Evolutionary conservation across 35 echinoderm and acorn worm genomes (phyloP), one percentile per base, ranked within the genome.

Genomic region (Ophioderma brevispina): DNA sequence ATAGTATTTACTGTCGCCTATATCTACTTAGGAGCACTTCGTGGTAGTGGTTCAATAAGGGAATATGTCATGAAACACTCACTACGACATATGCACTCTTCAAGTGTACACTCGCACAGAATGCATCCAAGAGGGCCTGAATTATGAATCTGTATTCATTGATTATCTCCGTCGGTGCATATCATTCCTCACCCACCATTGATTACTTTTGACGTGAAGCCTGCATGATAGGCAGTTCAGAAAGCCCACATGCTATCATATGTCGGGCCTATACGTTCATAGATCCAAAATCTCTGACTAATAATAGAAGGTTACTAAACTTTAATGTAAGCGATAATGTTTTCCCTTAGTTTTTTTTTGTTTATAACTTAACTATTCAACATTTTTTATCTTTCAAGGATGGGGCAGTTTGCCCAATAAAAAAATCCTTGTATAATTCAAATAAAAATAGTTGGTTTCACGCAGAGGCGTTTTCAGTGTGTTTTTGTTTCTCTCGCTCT

Each of bases 91-190:
- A 70, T 46, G 59, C 59, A 30, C 59, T 25, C 23, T 70, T 70
- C 59, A 70, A 70, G 59, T 15, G 3, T 70, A 70, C 10, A 70
- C 28, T 70, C 28, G 59, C 59, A 70, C 10, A 70, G 59, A 70
- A 70, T 70, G 59, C 59, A 70, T 70, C 59, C 5, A 30, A 25
- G 59, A 70, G 59, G 10, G 59, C 23, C 1, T 70, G 59, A 70
- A 70, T 15, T 70, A 70, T 70, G 59, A 70, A 70, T 70, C 59
- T 70, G 59, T 25, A 70, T 70, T 70, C 59, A 70, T 70, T 70
- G 59, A 70, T 70, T 70, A 70, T 25, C 59, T 70, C 28, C 59
- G 59, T 25, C 59, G n/a, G 59, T 2, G 28, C 15, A 18, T 70
- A 70, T 70, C 59, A 70, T 70, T 70, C 59, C 3, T 70, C 59